phyloP scores from a whole-genome alignment of 2,888 invertebrate genomes.

The Orthonychiurus folsomi region DNA sequence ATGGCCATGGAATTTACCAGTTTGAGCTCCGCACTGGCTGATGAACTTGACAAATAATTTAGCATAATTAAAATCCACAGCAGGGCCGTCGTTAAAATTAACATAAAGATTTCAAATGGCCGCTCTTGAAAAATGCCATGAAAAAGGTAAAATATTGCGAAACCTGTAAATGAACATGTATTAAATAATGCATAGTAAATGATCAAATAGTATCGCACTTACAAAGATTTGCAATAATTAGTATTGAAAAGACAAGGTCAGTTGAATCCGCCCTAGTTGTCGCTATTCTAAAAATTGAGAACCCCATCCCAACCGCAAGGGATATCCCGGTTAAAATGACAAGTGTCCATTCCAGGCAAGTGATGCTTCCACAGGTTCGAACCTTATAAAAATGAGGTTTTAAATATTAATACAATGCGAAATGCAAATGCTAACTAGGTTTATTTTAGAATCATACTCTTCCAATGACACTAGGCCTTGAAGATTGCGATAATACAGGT shows the following conservation, averaged over 20 bases:
- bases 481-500: slow-evolving; percentile 8
- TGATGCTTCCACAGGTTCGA: slow-evolving; percentile 24
- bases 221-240: slow-evolving; percentile 31
- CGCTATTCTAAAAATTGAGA: slow-evolving; percentile 26
- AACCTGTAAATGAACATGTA: slow-evolving; percentile 20
- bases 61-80: slow-evolving; percentile 29
- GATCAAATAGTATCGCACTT: slow-evolving; percentile 12
- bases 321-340: slow-evolving; percentile 18
- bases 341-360: slow-evolving; percentile 29
- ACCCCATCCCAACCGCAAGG: slow-evolving; percentile 21
- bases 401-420: background rate
- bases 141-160: slow-evolving; percentile 32
- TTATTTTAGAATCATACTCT: slow-evolving; percentile 16
- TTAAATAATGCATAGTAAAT: background rate
- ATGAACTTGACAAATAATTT: slow-evolving; percentile 23
- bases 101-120: slow-evolving; percentile 33
- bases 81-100: slow-evolving; percentile 25
- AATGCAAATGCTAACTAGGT: background rate
- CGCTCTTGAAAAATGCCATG: slow-evolving; percentile 38
- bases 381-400: slow-evolving; percentile 21
- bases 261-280: slow-evolving; percentile 24
- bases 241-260: slow-evolving; percentile 28
- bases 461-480: slow-evolving; percentile 27
- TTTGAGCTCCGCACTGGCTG: slow-evolving; percentile 11
- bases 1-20: too few relatives aligned